Conservation (phyloP, 1,140 invertebrate genomes). For the Helicoverpa zea region DNA sequence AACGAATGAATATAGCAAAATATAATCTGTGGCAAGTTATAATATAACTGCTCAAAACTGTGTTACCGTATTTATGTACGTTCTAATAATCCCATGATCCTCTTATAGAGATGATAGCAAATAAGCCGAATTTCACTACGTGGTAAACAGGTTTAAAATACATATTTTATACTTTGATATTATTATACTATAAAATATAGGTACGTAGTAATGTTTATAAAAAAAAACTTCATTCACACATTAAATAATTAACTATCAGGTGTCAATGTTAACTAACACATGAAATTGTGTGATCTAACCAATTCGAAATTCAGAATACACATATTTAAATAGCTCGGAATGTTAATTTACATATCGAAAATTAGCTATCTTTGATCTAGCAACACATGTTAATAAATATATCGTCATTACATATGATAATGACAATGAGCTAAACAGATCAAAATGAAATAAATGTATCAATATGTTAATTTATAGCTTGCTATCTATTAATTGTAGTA, state of each 20-base stretch:
- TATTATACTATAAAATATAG: too few species aligned
- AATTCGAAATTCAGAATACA: neutral
- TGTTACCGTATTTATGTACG: neutral
- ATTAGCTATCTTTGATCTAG: neutral
- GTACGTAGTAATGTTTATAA: too few species aligned
- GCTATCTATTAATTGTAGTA: neutral
- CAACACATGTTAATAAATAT: neutral
- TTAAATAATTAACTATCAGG: too few species aligned
- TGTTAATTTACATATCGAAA: neutral
- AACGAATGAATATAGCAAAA: neutral
- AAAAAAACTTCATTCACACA: too few species aligned
- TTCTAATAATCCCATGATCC: neutral
- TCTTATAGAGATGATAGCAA: neutral
- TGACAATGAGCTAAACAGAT: constrained; percentile 23
- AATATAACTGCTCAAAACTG: neutral
- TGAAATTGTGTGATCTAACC: too few species aligned
- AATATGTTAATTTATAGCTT: constrained; percentile 48
- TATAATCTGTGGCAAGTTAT: neutral
- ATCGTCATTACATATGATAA: constrained; percentile 18
- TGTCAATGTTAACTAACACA: too few species aligned
- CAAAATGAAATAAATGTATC: constrained; percentile 47
- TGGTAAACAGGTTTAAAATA: too few species aligned
- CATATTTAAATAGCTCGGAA: neutral
- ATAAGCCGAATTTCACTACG: neutral
- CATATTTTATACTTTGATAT: too few species aligned